A percentile compares a stretch with the other conserved stretches of the same genome.
phyloP scores from a whole-genome alignment of 2,113 vertebrate species.

The Solea solea region DNA sequence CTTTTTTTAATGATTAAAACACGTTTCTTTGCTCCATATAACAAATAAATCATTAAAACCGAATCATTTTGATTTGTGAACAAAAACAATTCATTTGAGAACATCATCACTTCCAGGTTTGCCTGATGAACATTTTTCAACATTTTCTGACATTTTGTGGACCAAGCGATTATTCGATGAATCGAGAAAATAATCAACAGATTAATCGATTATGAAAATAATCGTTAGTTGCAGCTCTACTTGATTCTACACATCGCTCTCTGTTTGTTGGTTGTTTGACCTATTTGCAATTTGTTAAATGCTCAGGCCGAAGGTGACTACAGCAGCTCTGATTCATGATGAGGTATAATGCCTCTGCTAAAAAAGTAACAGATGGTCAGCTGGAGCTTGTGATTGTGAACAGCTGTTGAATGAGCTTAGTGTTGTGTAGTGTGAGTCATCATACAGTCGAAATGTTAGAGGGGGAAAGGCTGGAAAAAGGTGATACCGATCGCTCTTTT shows the following conservation, averaged over 20 bases:
- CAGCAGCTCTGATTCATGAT: conserved; percentile 19
- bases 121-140: too few species aligned
- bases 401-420: conserved; percentile 40
- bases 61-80: too few species aligned
- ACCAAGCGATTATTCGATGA: too few species aligned
- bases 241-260: conserved; percentile 9
- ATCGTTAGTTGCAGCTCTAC: background rate
- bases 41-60: too few species aligned
- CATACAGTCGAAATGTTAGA: conserved; percentile 16
- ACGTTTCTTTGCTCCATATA: too few species aligned
- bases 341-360: conserved; percentile 11
- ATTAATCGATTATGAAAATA: too few species aligned
- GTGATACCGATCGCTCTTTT: background rate
- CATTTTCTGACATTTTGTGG: too few species aligned
- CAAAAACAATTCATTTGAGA: too few species aligned
- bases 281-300: conserved; percentile 13
- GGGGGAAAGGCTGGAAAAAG: background rate
- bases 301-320: background rate
- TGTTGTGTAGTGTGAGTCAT: conserved; percentile 22
- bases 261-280: conserved; percentile 18
- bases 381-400: conserved; percentile 28
- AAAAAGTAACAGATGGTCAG: conserved; percentile 30
- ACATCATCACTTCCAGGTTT: too few species aligned
- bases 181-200: too few species aligned
- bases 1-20: too few species aligned